phyloP scores from a whole-genome alignment of 2,888 invertebrate genomes.

The Acleris literana region DNA sequence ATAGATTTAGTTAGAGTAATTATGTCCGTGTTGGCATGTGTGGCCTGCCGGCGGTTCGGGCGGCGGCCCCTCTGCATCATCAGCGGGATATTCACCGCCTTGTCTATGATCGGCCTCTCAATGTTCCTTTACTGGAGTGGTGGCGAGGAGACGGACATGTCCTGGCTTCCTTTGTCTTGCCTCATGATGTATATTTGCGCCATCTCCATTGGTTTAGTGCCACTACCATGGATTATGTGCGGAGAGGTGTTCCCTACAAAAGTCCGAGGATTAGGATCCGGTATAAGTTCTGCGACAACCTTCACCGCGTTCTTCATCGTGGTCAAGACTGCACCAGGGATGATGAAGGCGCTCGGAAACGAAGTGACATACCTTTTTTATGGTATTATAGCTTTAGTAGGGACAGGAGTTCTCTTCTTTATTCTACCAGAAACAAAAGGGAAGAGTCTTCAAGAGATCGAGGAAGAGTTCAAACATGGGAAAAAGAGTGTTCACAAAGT shows the following conservation, averaged over 20 bases:
- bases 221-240: conserved; percentile 89
- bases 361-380: conserved; percentile 86
- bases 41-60: conserved; percentile 84
- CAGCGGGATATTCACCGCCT: conserved; percentile 85
- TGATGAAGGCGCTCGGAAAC: conserved; percentile 83
- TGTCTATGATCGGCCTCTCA: conserved; percentile 84
- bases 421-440: conserved; percentile 88
- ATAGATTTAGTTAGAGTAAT: conserved; percentile 86
- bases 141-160: conserved; percentile 62
- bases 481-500: conserved; percentile 56
- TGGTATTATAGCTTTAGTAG: conserved; percentile 82
- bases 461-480: conserved; percentile 78
- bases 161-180: conserved; percentile 80
- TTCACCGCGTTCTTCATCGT: conserved; percentile 86
- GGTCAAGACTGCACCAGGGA: conserved; percentile 86
- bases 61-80: conserved; percentile 86
- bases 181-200: conserved; percentile 84
- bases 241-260: conserved; percentile 88
- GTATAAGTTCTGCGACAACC: conserved; percentile 85
- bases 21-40: conserved; percentile 85
- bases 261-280: conserved; percentile 86
- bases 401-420: conserved; percentile 83
- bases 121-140: conserved; percentile 67
- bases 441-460: conserved; percentile 87
- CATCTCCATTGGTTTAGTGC: conserved; percentile 85